Evolutionary conservation across 2,888 invertebrate species (phyloP), one percentile per base, ranked within the genome.

Genomic region (Aleiodes leptofemur): DNA sequence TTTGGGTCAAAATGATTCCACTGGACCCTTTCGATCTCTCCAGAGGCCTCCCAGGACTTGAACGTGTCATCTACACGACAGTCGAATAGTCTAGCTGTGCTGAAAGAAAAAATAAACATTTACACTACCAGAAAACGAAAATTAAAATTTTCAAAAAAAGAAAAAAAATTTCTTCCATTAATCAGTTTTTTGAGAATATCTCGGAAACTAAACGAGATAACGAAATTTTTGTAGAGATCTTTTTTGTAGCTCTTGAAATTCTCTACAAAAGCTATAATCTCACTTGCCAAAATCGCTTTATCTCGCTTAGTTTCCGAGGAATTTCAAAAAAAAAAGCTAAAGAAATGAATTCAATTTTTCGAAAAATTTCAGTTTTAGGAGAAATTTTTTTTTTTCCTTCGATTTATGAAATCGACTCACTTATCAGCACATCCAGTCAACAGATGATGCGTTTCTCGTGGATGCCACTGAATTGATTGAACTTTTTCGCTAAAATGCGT

Each of bases 1-100:
- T 94, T 94, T 0, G 95, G 94, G 85, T 96, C 93, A 79, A 93
- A 92, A 55, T 92, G 91, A 90, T 97, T 95, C 98, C 98, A 99
- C 0, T 92, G 83, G 9, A 96, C 93, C 81, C 94, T 93, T 89
- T 98, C 98, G 34, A 97, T 94, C 91, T 98, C 98, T 0, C 95
- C 95, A 31, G 91, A 90, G 11, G 96, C 90, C 51, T 91, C 81
- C 97, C 98, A 98, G 0, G 90, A 90, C 88, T 94, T 94, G 85
- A 92, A 91, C 80, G 83, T 87, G 84, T 81, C 89, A 66, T 90
- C 90, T 79, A 84, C 90, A 81, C 96, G 93, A 86, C 97, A 97
- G 90, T 98, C 98, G 82, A 95, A 94, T 43, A 97, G 91, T 84
- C 94, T 93, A 0, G 94, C 95, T 69, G 90, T 90, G 14, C 95